A percentile compares a stretch with the other conserved stretches of the same genome.
Evolutionary conservation across 2,113 vertebrate genomes (phyloP).

Genomic region (Oreochromis tanganicae): DNA sequence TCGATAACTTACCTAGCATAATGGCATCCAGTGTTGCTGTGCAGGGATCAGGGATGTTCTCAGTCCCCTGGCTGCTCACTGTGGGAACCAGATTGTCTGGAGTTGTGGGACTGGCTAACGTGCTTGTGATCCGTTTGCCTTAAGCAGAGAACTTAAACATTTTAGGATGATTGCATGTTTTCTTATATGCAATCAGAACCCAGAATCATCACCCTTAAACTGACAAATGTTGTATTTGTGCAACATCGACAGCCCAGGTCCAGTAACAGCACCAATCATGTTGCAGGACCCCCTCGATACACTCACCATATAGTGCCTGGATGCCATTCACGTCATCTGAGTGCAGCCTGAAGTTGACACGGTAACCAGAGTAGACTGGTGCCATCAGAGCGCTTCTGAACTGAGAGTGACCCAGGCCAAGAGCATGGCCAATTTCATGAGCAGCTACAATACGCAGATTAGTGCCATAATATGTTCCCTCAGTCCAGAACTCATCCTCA

Average conservation of each 20-base stretch:
- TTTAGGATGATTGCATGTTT: not conserved
- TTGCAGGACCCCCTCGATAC: not conserved
- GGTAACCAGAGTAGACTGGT: constrained; percentile 81
- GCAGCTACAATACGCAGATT: constrained; percentile 87
- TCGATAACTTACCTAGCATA: constrained; percentile 74
- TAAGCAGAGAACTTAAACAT: not conserved
- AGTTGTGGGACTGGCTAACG: not conserved
- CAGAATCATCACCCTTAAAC: not conserved
- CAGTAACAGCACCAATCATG: not conserved
- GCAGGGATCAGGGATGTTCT: constrained; percentile 75
- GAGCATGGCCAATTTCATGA: constrained; percentile 87
- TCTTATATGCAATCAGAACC: not conserved
- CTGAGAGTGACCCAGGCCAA: constrained; percentile 85
- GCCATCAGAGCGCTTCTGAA: constrained; percentile 80
- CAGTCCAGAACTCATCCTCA: constrained; percentile 85
- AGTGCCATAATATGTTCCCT: constrained; percentile 72
- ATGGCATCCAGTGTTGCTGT: constrained; percentile 79
- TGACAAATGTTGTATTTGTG: not conserved
- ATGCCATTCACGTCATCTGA: constrained; percentile 81
- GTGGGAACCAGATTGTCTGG: constrained; percentile 24
- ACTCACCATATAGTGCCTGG: constrained; percentile 83
- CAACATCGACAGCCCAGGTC: not conserved
- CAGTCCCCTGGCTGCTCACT: constrained; percentile 1
- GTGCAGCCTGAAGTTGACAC: constrained; percentile 76
- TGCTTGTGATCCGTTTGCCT: constrained; percentile 41